Evolutionary conservation across 2,113 vertebrate species (phyloP).

Genomic region (Oncorhynchus masou): DNA sequence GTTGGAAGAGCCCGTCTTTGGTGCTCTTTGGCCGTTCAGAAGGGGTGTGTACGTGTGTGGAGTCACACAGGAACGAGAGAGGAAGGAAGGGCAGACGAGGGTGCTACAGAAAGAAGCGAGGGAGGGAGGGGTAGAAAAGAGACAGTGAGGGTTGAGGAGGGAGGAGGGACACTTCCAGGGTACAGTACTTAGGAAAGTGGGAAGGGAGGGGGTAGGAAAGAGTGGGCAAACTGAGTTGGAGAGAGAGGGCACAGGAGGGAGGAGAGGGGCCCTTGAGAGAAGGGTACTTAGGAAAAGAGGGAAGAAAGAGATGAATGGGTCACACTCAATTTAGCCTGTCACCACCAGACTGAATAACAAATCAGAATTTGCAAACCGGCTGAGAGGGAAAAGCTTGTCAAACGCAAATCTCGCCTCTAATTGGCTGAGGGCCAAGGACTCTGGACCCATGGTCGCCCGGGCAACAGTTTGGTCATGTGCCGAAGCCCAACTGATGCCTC

Average conservation of each 20-base stretch:
- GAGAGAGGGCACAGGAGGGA: conserved; percentile 13
- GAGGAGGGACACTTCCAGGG: background rate
- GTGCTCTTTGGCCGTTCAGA: conserved; percentile 27
- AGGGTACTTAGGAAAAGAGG: background rate
- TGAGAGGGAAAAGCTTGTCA: conserved; percentile 14
- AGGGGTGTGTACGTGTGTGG: conserved; percentile 69
- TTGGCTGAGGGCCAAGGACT: conserved; percentile 13
- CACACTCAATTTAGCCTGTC: conserved; percentile 24
- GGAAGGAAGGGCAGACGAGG: conserved; percentile 15
- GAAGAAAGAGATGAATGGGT: conserved; percentile 11
- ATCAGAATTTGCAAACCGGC: conserved; percentile 16
- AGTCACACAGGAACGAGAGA: conserved; percentile 55
- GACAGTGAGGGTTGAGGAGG: conserved; percentile 6
- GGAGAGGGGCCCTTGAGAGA: conserved; percentile 18
- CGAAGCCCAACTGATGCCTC: conserved; percentile 5
- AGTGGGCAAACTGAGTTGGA: background rate
- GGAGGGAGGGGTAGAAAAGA: conserved; percentile 8
- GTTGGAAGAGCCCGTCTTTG: conserved; percentile 20
- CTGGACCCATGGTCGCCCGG: conserved; percentile 21
- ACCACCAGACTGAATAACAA: conserved; percentile 2
- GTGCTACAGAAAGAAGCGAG: background rate
- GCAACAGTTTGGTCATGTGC: conserved; percentile 39
- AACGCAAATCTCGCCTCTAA: conserved; percentile 13
- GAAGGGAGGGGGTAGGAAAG: background rate
- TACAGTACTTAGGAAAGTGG: conserved; percentile 5